Percentiles rank a stretch among this genome's conserved stretches.
Conservation (phyloP, 2,113 vertebrate species). For the Nesogale talazaci region DNA sequence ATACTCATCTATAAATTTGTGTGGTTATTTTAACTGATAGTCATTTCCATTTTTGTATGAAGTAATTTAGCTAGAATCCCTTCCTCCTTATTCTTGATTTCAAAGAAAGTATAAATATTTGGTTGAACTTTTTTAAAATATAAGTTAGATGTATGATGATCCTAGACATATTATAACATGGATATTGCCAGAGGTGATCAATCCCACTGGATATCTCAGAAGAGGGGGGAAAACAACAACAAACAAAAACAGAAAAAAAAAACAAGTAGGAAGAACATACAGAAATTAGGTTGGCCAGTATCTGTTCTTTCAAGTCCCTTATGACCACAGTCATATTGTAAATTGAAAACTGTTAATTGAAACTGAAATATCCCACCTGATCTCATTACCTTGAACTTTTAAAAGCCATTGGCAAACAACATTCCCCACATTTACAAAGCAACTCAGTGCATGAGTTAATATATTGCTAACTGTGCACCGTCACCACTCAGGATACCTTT, state of each 20-base stretch:
- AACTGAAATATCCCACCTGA: background rate
- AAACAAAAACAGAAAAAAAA: background rate
- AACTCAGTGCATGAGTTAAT: background rate
- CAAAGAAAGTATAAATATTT: background rate
- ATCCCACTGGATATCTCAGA: background rate
- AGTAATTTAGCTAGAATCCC: background rate
- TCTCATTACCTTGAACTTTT: background rate
- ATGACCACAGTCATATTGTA: background rate
- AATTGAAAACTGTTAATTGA: conserved; percentile 14
- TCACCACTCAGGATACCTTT: background rate
- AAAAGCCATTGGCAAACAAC: conserved; percentile 1
- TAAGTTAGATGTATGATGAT: background rate
- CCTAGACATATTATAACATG: background rate
- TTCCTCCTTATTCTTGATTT: background rate
- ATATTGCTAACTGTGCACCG: background rate
- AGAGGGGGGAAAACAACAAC: background rate
- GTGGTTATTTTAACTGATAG: background rate
- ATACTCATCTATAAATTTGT: background rate
- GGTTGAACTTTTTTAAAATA: background rate
- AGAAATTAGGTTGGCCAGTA: background rate
- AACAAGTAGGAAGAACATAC: background rate
- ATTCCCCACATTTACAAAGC: background rate
- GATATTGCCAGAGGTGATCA: background rate
- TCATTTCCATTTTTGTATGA: background rate
- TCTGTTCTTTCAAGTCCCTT: background rate